Evolutionary conservation across 2,797 vertebrate species (phyloP).

Genomic region (Myotis daubentonii): DNA sequence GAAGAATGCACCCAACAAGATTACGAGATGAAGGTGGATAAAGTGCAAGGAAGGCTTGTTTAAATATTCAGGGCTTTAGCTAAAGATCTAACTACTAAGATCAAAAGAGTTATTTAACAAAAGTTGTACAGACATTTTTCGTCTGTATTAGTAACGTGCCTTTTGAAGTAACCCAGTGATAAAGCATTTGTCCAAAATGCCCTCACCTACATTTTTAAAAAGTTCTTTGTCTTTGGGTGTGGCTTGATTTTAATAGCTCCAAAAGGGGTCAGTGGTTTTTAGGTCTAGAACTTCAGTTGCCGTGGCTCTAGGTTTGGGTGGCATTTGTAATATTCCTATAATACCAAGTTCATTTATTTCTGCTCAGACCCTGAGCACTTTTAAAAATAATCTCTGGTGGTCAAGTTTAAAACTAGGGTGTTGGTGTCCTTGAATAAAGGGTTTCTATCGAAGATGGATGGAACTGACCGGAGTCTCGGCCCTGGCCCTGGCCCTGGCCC

Average conservation of each 20-base stretch:
- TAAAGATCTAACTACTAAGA: constrained; percentile 82
- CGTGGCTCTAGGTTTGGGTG: constrained; percentile 19
- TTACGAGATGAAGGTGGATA: constrained; percentile 83
- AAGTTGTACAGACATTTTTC: constrained; percentile 60
- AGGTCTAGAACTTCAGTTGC: constrained; percentile 40
- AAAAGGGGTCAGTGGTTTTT: constrained; percentile 44
- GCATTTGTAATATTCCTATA: neutral
- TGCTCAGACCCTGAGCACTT: constrained; percentile 19
- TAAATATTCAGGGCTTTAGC: constrained; percentile 79
- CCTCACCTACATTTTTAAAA: constrained; percentile 42
- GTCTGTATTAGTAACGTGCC: constrained; percentile 64
- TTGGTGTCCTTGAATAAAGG: neutral
- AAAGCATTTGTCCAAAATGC: constrained; percentile 62
- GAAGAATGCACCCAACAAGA: constrained; percentile 82
- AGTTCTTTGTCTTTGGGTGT: constrained; percentile 59
- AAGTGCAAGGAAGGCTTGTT: constrained; percentile 76
- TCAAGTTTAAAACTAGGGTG: neutral
- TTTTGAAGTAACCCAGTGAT: constrained; percentile 77
- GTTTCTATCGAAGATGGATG: constrained; percentile 62
- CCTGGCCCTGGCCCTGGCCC: constrained; percentile 47
- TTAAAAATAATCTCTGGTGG: neutral
- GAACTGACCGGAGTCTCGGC: constrained; percentile 44
- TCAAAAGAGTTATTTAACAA: constrained; percentile 76
- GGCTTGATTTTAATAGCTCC: constrained; percentile 56
- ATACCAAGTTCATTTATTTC: constrained; percentile 50